Base-by-base conservation (phyloP, 2,797 vertebrate genomes). In the Pyrrhura leucotis region DNA sequence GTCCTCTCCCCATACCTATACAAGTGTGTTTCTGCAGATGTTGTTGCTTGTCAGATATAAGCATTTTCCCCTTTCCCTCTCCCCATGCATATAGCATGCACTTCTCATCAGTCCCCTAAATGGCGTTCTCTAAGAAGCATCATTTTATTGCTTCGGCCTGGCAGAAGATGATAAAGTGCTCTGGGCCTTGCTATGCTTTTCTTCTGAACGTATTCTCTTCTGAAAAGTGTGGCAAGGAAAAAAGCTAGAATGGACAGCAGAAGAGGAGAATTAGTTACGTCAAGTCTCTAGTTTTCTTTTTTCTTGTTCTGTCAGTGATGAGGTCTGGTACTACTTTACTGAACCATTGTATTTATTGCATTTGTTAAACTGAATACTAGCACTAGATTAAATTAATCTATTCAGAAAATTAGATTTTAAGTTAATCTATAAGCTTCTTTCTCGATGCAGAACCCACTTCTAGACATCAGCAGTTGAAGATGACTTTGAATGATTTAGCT, bases 101-200 rank as follows among this genome's bases (percentile, higher is more conserved):
- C 80, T 96, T 90, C 74, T 91, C 93, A 91, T 95, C 74, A 87
- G 0, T 91, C 37, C 45, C 51, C 31, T 67, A 26, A 96, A 89
- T 63, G 47, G 31, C 85, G 35, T 93, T 73, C 68, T 85, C 33
- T 81, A 39, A 69, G 85, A 88, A 95, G 85, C 59, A 88, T 88
- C 88, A 88, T 94, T 94, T 96, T 77, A 75, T 94, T 95, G 51
- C 91, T 95, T 95, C 74, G 3, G 67, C 90, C 88, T 96, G 96
- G 80, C 93, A 91, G 91, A 93, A 88, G 83, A 91, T 87, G 86
- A 66, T 33, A 69, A 80, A 87, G 56, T 85, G 71, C 63, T 91
- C 48, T 95, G 67, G 68, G 29, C 56, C 65, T 93, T 90, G 72
- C 68, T 80, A 0, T 71, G 71, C 33, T 92, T 92, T 89, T 69